Evolutionary conservation across 2,797 vertebrate genomes (phyloP).

Genomic region (Lutjanus campechanus): DNA sequence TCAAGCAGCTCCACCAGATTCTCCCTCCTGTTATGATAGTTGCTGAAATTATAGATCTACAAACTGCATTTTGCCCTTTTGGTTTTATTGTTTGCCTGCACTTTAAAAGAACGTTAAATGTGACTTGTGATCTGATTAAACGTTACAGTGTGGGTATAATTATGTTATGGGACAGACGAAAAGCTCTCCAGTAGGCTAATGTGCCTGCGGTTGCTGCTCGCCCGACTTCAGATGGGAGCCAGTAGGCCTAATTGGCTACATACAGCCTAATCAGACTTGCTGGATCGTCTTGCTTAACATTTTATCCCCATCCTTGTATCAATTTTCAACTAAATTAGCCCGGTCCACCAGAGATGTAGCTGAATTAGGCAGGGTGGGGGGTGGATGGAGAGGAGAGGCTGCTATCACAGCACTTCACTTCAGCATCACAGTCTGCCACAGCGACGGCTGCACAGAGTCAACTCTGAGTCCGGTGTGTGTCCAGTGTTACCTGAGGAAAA

Average conservation of each 20-base stretch:
- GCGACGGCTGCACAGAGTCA: constrained; percentile 11
- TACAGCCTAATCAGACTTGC: constrained; percentile 79
- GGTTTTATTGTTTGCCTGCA: constrained; percentile 67
- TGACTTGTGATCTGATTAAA: constrained; percentile 65
- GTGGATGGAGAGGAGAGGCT: background rate
- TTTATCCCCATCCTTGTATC: constrained; percentile 79
- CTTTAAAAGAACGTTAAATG: constrained; percentile 67
- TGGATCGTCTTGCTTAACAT: constrained; percentile 80
- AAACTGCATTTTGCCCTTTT: constrained; percentile 62
- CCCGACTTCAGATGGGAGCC: constrained; percentile 66
- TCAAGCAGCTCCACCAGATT: background rate
- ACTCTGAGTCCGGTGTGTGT: constrained; percentile 34
- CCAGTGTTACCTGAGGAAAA: constrained; percentile 1
- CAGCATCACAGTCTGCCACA: constrained; percentile 3
- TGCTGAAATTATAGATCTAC: constrained; percentile 27
- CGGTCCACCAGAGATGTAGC: constrained; percentile 66
- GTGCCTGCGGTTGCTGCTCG: constrained; percentile 55
- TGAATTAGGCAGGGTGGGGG: constrained; percentile 27
- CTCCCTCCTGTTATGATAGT: constrained; percentile 1
- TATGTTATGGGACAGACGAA: constrained; percentile 66
- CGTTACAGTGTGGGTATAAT: constrained; percentile 64
- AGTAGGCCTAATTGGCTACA: constrained; percentile 81
- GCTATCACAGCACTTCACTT: constrained; percentile 8
- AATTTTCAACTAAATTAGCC: constrained; percentile 85
- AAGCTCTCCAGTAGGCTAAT: constrained; percentile 73